phyloP scores from a whole-genome alignment of 2,113 vertebrate species.

The Gobius niger region DNA sequence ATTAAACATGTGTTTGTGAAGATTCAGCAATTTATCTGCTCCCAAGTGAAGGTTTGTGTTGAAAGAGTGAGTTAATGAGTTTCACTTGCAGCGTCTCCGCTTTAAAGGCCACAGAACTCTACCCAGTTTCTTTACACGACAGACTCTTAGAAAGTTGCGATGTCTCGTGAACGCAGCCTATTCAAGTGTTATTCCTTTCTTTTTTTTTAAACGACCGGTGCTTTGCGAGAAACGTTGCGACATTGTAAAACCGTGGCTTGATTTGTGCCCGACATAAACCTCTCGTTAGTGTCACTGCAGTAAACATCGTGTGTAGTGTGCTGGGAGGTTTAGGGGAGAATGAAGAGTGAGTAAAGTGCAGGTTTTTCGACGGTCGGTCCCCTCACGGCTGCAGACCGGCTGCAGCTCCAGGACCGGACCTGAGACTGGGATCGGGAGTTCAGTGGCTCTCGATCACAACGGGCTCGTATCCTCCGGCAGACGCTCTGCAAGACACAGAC shows the following conservation, averaged over 20 bases:
- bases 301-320: neutral
- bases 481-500: conserved; percentile 77
- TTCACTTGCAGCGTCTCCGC: too few relatives aligned
- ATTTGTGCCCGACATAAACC: neutral
- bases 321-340: neutral
- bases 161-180: too few relatives aligned
- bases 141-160: too few relatives aligned
- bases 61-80: too few relatives aligned
- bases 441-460: conserved; percentile 96
- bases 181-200: neutral
- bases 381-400: conserved; percentile 61
- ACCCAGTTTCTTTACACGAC: too few relatives aligned
- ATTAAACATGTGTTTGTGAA: too few relatives aligned
- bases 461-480: conserved; percentile 92
- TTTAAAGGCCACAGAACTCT: too few relatives aligned
- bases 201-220: neutral
- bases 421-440: conserved; percentile 15
- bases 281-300: neutral
- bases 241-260: too few relatives aligned
- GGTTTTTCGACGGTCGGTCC: conserved; percentile 23
- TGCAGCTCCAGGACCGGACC: conserved; percentile 47
- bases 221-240: neutral
- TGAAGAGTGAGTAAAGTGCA: conserved; percentile 67
- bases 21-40: too few relatives aligned
- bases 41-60: too few relatives aligned